Percentiles rank a stretch among this genome's conserved stretches.
These are phyloP conservation scores for Tinea semifulvella DNA, from an alignment of 2,888 invertebrate genomes.

Conservation along the genomic window DNA sequence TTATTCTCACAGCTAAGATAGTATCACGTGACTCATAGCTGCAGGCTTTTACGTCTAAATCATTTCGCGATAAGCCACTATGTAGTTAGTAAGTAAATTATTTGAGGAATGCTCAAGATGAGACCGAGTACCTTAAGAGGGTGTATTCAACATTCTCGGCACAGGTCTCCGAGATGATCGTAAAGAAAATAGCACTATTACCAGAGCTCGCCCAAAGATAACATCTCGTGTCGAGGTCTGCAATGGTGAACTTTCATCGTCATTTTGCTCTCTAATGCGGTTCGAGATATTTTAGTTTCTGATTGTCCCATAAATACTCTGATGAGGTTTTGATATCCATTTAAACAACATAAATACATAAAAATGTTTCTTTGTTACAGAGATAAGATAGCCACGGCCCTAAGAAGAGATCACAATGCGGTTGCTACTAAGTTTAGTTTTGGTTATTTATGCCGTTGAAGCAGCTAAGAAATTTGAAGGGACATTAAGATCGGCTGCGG, in stretches of 20 bases:
- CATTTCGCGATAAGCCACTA: slow-evolving; percentile 13
- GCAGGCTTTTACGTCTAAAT: slow-evolving; percentile 13
- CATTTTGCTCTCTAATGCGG: slow-evolving; percentile 22
- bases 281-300: slow-evolving; percentile 12
- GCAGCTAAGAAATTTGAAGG: slow-evolving; percentile 60
- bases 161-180: slow-evolving; percentile 11
- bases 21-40: slow-evolving; percentile 22
- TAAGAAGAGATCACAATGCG: slow-evolving; percentile 50
- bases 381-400: slow-evolving; percentile 52
- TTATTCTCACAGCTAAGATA: slow-evolving; percentile 26
- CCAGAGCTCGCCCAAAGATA: slow-evolving; percentile 6
- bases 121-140: slow-evolving; percentile 13
- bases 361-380: slow-evolving; percentile 42
- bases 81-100: slow-evolving; percentile 12
- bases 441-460: slow-evolving; percentile 51
- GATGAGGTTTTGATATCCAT: not conserved
- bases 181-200: slow-evolving; percentile 15
- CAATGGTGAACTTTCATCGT: slow-evolving; percentile 15
- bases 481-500: slow-evolving; percentile 54
- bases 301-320: not conserved
- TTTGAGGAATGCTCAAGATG: slow-evolving; percentile 13
- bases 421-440: slow-evolving; percentile 51
- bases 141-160: slow-evolving; percentile 12
- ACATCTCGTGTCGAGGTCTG: slow-evolving; percentile 13
- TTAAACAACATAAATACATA: not conserved